Base-by-base conservation (phyloP, 2,113 vertebrate genomes). In the Pluvianellus socialis region DNA sequence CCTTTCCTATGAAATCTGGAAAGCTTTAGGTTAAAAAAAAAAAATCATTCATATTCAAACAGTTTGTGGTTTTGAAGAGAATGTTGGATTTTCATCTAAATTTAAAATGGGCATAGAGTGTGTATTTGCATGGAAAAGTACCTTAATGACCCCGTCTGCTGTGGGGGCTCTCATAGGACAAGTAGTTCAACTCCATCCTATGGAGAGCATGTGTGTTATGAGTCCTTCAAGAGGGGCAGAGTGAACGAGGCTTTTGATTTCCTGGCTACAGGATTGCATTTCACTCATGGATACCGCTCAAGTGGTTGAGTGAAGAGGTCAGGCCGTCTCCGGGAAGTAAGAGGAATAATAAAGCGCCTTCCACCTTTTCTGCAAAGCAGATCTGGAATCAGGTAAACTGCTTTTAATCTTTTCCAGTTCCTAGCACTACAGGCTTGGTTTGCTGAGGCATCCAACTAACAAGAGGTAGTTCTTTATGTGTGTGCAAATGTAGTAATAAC, bases 1-100 rank as follows among this genome's bases (percentile, higher is more conserved):
- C 15, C 33, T 79, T 76, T 40, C 62, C 59, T 58, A 44, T 32
- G 28, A 91, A 74, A 77, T 32, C 10, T 62, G 26, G 18, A 66
- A 40, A 74, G 50, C 50, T 70, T 74, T 40, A 40, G 6, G 16
- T 89, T 74, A 45, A 61, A 87, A 50, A 74, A 40, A 58, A 26
- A 44, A 87, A 65, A 55, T 40, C 18, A 28, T 14, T 71, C 14
- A 4, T 28, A 58, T 45, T 85, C 14, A 91, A 87, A 87, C 1
- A 1, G 72, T n/a, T 45, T 50, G 24, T 30, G 23, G 4, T 40
- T 50, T 44, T 40, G 17, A 45, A 58, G 32, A 66, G 11, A 70
- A 68, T 0, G 0, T 32, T 62, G 0, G 45, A 21, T n/a, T 85
- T 93, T 23, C 32, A 49, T 14, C 0, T 1, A 71, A 55, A 50